Evolutionary conservation across 1,140 invertebrate genomes (phyloP), one percentile per base, ranked within the genome.

Genomic region (Trachymyrmex septentrionalis): DNA sequence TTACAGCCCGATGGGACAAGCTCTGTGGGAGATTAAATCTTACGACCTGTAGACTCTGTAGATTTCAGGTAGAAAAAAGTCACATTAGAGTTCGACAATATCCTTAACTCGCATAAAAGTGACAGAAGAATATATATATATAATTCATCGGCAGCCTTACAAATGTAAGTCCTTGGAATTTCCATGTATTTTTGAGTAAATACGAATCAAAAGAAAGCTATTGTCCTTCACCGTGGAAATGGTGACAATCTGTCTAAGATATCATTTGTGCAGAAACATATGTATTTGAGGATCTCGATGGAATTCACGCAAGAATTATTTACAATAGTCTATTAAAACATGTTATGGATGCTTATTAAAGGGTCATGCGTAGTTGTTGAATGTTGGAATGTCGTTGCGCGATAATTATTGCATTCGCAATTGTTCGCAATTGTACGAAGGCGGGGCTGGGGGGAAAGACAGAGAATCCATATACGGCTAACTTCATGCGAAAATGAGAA

Each of bases 181-280:
- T 48, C 16, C 3, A 48, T 6, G 14, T 2, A 24, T 59, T 38
- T n/a, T 78, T 44, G 19, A 19, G 24, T 63, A 63, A 67, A 55
- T 53, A 16, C 14, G 9, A 1, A n/a, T 1, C 2, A 55, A 57
- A 57, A 57, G 2, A 21, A 3, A 57, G 12, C 6, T 14, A 2
- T n/a, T 48, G 38, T 63, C 2, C 10, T 44, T 21, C 30, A 50
- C 16, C 27, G 21, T 48, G 85, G 27, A 81, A 69, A 88, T 88
- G 87, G 27, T 89, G 88, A 89, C 30, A 89, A 38, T 24, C 14
- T 64, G 53, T 19, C 57, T 72, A 61, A 1, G 88, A 38, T 87
- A 89, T 90, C 88, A 82, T 90, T 89, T 57, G 44, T 16, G 59
- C 55, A 50, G 50, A 85, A 64, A 67, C 14, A 34, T 12, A 24